Conservation (phyloP, 2,888 invertebrate genomes). For the Bembecia ichneumoniformis region DNA sequence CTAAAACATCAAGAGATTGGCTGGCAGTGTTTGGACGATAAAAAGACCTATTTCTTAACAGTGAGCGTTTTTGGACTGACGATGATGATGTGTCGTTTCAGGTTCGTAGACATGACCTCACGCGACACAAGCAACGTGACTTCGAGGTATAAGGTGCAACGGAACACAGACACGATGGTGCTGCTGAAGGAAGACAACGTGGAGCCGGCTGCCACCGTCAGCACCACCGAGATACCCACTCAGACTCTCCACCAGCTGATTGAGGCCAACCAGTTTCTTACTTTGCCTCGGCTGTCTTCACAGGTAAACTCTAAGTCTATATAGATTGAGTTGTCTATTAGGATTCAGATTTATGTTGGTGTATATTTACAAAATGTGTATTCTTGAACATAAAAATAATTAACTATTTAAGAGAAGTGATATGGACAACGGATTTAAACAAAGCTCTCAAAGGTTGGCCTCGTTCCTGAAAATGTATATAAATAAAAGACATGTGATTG, state of each 20-base stretch:
- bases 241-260: conserved; percentile 91
- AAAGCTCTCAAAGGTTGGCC: no score
- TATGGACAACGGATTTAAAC: no score
- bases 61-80: background rate
- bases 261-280: conserved; percentile 88
- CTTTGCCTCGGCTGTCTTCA: conserved; percentile 91
- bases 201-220: conserved; percentile 87
- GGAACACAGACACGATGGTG: conserved; percentile 73
- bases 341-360: no score
- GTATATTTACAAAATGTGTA: no score
- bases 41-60: no score
- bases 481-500: no score
- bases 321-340: background rate
- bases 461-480: no score
- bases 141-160: conserved; percentile 80
- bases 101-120: conserved; percentile 77
- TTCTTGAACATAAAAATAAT: background rate
- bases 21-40: no score
- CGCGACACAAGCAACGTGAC: conserved; percentile 76
- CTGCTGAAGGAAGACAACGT: conserved; percentile 90
- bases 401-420: background rate
- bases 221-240: conserved; percentile 91
- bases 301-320: conserved; percentile 77
- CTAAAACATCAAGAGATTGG: no score
- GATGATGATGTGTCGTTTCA: conserved; percentile 25